Evolutionary conservation across 2,113 vertebrate genomes (phyloP), one percentile per base, ranked within the genome.

Genomic region (Malaclemys terrapin): DNA sequence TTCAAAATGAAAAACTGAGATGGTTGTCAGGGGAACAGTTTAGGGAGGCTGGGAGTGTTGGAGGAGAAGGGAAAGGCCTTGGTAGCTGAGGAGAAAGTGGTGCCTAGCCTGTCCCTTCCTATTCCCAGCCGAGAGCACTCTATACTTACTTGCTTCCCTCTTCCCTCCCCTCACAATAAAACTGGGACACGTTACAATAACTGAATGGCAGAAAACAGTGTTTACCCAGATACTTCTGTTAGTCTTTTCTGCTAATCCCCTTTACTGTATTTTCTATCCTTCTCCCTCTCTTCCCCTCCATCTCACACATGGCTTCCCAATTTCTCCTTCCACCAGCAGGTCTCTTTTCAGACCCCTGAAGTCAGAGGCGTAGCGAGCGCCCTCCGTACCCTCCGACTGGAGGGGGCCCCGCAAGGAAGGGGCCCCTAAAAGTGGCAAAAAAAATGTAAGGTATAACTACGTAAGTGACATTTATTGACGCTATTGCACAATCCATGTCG

Each of bases 231-330:
- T 81, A 50, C 27, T 84, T 85, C 31, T 80, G 57, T 19, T 25
- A 80, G 42, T 83, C 17, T 4, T 85, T 16, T 2, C 3, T 42
- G 29, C 29, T 62, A 62, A 62, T 76, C 13, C 22, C 20, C 47
- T 19, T 80, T 75, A 29, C 12, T 0, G 80, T 47, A 4, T 45
- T 10, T 47, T 29, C 9, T 25, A 3, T 14, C 24, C n/a, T 76
- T 49, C 3, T 1, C 1, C 2, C 6, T 14, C 16, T 19, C 22
- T 13, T 27, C 75, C 84, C 11, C 8, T 42, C 56, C 1, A 3
- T 16, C 35, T 20, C 65, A 27, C 62, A 42, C 24, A 57, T 42
- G 56, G 49, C 65, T 85, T 91, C 0, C 0, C 20, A 59, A 50
- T 8, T 59, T 19, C 42, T 14, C 35, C 69, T 82, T 88, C 65